phyloP scores from a whole-genome alignment of 2,888 invertebrate species.

The Agrochola lychnidis region DNA sequence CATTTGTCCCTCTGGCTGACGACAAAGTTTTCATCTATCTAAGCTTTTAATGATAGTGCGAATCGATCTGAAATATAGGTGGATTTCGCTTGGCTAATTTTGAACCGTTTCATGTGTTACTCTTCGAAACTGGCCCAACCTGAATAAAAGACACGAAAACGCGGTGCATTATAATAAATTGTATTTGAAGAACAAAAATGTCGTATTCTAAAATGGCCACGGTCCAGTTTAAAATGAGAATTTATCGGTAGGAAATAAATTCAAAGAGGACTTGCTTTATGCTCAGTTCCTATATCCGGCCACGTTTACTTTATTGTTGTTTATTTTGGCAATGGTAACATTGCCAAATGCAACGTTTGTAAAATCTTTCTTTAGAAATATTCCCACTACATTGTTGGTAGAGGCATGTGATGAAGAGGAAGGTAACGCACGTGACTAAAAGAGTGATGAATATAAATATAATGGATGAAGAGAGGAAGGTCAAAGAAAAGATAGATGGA shows the following conservation, averaged over 20 bases:
- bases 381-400: neutral
- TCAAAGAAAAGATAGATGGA: too few relatives aligned
- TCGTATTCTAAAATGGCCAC: neutral
- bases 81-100: conserved; percentile 31
- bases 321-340: conserved; percentile 14
- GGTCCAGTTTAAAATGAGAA: conserved; percentile 9
- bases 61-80: conserved; percentile 15
- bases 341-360: conserved; percentile 8
- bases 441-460: too few relatives aligned
- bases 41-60: neutral
- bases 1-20: too few relatives aligned
- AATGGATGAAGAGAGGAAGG: too few relatives aligned
- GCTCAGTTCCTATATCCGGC: neutral
- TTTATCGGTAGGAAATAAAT: neutral
- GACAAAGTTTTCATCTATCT: neutral
- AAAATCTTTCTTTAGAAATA: neutral
- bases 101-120: conserved; percentile 15
- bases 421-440: too few relatives aligned
- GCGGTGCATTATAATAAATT: neutral
- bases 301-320: neutral
- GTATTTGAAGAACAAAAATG: neutral
- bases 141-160: conserved; percentile 1
- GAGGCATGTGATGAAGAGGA: too few relatives aligned
- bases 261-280: neutral
- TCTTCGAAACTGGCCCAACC: conserved; percentile 12